phyloP scores from a whole-genome alignment of 2,888 invertebrate genomes.

The Tipula unca region DNA sequence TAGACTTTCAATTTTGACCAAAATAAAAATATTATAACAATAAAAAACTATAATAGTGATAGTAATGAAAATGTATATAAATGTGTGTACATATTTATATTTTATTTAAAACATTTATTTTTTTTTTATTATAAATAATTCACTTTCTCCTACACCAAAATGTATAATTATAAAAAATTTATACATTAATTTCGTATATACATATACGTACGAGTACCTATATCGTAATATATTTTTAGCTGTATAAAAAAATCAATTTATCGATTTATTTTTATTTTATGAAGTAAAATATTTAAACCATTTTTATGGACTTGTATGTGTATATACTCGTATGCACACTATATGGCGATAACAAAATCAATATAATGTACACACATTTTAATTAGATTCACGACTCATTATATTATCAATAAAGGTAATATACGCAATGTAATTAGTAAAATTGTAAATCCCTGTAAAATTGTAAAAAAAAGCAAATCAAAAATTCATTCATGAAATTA shows the following conservation, averaged over 20 bases:
- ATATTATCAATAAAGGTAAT: neutral
- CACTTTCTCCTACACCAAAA: conserved; percentile 14
- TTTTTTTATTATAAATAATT: neutral
- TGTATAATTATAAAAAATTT: neutral
- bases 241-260: neutral
- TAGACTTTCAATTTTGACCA: conserved; percentile 8
- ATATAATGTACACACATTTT: neutral
- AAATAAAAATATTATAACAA: neutral
- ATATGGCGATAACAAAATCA: neutral
- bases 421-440: neutral
- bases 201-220: neutral
- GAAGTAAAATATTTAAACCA: neutral
- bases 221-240: neutral
- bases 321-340: neutral
- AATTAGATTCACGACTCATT: neutral
- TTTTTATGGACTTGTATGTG: neutral
- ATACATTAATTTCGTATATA: no score
- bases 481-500: neutral
- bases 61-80: neutral
- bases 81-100: neutral
- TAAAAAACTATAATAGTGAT: neutral
- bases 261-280: neutral
- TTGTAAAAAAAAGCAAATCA: neutral
- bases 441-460: neutral
- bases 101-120: neutral